phyloP scores from a whole-genome alignment of 2,113 vertebrate genomes.

The Tetraodon nigroviridis region DNA sequence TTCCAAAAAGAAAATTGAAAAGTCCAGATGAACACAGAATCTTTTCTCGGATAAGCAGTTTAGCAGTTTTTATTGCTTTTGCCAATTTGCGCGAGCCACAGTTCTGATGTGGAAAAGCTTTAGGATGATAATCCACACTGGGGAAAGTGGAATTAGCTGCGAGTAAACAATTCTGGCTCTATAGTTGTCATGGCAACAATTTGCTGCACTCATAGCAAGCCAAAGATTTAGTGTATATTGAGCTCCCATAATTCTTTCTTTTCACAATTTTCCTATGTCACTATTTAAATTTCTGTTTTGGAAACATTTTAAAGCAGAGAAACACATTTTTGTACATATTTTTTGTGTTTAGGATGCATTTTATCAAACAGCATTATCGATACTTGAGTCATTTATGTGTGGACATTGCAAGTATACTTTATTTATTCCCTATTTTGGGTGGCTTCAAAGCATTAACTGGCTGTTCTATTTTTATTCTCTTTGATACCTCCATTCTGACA shows the following conservation, averaged over 20 bases:
- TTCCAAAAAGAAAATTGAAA: too few relatives aligned
- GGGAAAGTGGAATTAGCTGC: not conserved
- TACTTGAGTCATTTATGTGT: not conserved
- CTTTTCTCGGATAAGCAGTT: constrained; percentile 2
- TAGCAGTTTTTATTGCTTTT: constrained; percentile 10
- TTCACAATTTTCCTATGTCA: not conserved
- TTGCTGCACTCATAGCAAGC: not conserved
- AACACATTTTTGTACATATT: constrained; percentile 16
- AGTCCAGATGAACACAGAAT: too few relatives aligned
- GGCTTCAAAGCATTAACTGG: not conserved
- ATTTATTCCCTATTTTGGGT: not conserved
- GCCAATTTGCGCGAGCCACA: not conserved
- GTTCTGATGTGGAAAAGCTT: not conserved
- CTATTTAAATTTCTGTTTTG: not conserved
- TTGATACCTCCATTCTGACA: not conserved
- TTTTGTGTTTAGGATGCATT: not conserved
- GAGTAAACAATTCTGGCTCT: constrained; percentile 3
- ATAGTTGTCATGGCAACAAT: not conserved
- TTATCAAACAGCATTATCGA: not conserved
- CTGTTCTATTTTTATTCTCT: not conserved
- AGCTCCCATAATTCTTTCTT: not conserved
- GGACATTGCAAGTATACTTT: not conserved
- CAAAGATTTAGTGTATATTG: not conserved
- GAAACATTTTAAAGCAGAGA: not conserved
- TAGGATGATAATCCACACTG: not conserved